Base-by-base conservation (phyloP, 2,113 vertebrate genomes). In the Manacus vitellinus region DNA sequence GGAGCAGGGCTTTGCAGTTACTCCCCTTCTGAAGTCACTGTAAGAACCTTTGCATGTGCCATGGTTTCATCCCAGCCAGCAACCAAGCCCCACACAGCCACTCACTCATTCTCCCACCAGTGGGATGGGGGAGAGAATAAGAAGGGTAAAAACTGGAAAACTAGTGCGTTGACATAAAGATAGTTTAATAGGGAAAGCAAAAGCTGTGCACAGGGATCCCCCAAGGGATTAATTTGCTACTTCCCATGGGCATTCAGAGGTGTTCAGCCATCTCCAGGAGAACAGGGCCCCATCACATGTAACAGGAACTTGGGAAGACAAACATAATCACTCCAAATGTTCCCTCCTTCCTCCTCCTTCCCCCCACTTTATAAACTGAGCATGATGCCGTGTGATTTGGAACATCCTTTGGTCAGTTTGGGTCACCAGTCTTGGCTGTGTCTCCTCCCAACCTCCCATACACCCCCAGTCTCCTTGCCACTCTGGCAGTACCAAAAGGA, bases 271-370 rank as follows among this genome's bases (percentile, higher is more conserved):
- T 31, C 14, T 55, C 71, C n/a, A 25, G 25, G 21, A 47, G 30
- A 70, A 24, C 17, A 47, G 41, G 28, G 12, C 9, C 54, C 14
- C 20, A 22, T 31, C n/a, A 41, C 0, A 0, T 19, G n/a, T 55
- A 35, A 23, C 14, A 30, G 39, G 19, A 21, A 19, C 25, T 43
- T 23, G 9, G 41, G 30, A 70, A 43, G 30, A 55, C 25, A 70
- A 76, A 76, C 0, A 0, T 10, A 23, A 24, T 46, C 12, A 33
- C 39, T 63, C 12, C n/a, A 63, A 70, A 55, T 62, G 35, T 27
- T 4, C 5, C 21, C 25, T 5, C 10, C 4, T 76, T 68, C 30
- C 25, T 43, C 12, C 17, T 83, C 47, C 12, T 33, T 63, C 18
- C 12, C 31, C n/a, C 31, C 71, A 28, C 13, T 76, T 62, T 70